Percentiles rank a stretch among this genome's conserved stretches.
These are phyloP conservation scores for Crocallis elinguaria DNA, from an alignment of 2,888 invertebrate genomes.

Conservation along the genomic window DNA sequence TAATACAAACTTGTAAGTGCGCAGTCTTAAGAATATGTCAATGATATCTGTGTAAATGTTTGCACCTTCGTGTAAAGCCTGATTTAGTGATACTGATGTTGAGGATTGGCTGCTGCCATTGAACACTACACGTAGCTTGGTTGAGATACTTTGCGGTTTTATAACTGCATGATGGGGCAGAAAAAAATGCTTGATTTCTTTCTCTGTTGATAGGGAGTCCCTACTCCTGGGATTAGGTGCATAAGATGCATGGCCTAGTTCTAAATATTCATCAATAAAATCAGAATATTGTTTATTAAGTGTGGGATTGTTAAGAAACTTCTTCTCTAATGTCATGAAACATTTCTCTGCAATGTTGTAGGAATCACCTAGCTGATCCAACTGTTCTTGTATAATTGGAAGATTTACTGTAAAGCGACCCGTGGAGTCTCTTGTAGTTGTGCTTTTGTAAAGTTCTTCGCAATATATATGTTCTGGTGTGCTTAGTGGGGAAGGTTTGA, in stretches of 20 bases:
- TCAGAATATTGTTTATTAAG: slow-evolving; percentile 5
- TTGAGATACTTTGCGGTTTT: slow-evolving; percentile 6
- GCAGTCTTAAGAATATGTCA: no score
- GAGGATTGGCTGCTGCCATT: slow-evolving; percentile 4
- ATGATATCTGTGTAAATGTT: no score
- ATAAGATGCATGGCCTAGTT: slow-evolving; percentile 11
- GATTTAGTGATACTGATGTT: slow-evolving; percentile 25
- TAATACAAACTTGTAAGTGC: slow-evolving; percentile 7
- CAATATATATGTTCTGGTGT: neutral
- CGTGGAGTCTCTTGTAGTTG: slow-evolving; percentile 3
- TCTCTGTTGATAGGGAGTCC: no score
- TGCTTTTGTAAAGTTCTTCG: slow-evolving; percentile 3
- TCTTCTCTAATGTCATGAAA: no score
- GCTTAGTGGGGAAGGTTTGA: no score
- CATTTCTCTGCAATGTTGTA: slow-evolving; percentile 2
- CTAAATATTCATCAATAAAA: slow-evolving; percentile 6
- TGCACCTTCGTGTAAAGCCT: slow-evolving; percentile 32
- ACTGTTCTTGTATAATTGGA: slow-evolving; percentile 6
- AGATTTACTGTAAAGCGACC: slow-evolving; percentile 10
- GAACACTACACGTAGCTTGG: slow-evolving; percentile 5
- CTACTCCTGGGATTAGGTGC: neutral
- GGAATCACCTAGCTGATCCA: slow-evolving; percentile 4
- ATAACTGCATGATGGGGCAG: slow-evolving; percentile 2
- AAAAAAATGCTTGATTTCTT: no score
- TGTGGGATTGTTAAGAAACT: neutral